Percentiles rank a stretch among this genome's conserved stretches.
Conservation (phyloP, 2,113 vertebrate species). For the Cacatua alba region DNA sequence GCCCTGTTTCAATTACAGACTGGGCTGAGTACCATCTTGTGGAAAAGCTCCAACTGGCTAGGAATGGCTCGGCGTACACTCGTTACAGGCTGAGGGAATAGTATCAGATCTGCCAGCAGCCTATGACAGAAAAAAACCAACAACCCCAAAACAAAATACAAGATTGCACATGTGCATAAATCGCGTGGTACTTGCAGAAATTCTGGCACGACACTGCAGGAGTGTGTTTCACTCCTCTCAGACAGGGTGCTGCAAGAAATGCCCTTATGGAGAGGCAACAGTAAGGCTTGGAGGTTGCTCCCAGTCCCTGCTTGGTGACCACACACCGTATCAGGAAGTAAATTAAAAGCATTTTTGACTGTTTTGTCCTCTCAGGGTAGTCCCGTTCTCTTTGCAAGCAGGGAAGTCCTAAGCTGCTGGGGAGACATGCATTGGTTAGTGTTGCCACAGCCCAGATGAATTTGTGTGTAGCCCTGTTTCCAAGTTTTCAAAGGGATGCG, state of each 20-base stretch:
- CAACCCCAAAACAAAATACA: not conserved
- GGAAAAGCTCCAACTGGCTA: constrained; percentile 55
- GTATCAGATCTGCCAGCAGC: not conserved
- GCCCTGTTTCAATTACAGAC: constrained; percentile 53
- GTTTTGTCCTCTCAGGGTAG: not conserved
- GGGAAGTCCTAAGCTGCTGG: not conserved
- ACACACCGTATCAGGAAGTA: not conserved
- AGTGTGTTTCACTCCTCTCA: fast-evolving
- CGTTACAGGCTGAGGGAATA: not conserved
- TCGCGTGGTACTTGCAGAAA: not conserved
- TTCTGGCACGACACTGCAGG: not conserved
- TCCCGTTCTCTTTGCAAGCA: not conserved
- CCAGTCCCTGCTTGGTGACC: not conserved
- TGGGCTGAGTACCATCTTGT: constrained; percentile 35
- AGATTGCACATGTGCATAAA: not conserved
- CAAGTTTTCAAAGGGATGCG: not conserved
- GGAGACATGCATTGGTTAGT: not conserved
- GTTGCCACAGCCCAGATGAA: not conserved
- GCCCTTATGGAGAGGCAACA: not conserved
- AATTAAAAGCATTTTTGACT: not conserved
- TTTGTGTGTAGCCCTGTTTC: not conserved
- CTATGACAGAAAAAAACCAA: not conserved
- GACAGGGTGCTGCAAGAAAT: not conserved
- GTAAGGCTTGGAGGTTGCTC: not conserved
- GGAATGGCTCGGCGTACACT: not conserved